Evolutionary conservation across 2,888 invertebrate genomes (phyloP).

Genomic region (Cheilosia soror): DNA sequence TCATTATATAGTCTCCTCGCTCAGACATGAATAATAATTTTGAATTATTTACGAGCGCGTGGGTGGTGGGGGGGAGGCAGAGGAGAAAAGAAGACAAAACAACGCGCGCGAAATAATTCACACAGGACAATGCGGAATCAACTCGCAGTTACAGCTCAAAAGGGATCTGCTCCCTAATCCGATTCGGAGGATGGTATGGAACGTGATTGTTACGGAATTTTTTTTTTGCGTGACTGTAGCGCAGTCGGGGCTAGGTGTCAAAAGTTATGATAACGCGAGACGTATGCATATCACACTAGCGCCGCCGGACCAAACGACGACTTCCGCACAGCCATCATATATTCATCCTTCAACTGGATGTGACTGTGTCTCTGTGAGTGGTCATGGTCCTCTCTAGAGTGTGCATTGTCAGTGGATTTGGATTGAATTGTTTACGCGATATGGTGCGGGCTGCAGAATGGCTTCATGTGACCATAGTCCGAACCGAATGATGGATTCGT

Average conservation of each 20-base stretch:
- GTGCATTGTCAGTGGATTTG: constrained; percentile 74
- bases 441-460: constrained; percentile 59
- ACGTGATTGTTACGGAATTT: constrained; percentile 53
- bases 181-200: constrained; percentile 26
- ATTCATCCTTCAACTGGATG: constrained; percentile 62
- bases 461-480: constrained; percentile 10
- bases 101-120: constrained; percentile 66
- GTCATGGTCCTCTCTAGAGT: constrained; percentile 20
- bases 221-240: not conserved
- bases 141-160: constrained; percentile 42
- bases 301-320: constrained; percentile 22
- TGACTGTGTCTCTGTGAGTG: constrained; percentile 13
- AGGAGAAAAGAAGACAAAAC: constrained; percentile 36
- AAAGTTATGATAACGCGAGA: constrained; percentile 74
- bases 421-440: constrained; percentile 72
- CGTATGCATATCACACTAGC: constrained; percentile 61
- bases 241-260: constrained; percentile 45
- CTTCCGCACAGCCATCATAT: constrained; percentile 56
- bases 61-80: too few relatives aligned
- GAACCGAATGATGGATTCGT: constrained; percentile 68
- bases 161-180: constrained; percentile 58
- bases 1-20: constrained; percentile 34
- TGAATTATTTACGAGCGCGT: constrained; percentile 71
- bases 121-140: constrained; percentile 64
- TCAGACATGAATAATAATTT: constrained; percentile 73